Evolutionary conservation across 1,140 invertebrate genomes (phyloP), one percentile per base, ranked within the genome.

Genomic region (Macrosteles quadrilineatus): DNA sequence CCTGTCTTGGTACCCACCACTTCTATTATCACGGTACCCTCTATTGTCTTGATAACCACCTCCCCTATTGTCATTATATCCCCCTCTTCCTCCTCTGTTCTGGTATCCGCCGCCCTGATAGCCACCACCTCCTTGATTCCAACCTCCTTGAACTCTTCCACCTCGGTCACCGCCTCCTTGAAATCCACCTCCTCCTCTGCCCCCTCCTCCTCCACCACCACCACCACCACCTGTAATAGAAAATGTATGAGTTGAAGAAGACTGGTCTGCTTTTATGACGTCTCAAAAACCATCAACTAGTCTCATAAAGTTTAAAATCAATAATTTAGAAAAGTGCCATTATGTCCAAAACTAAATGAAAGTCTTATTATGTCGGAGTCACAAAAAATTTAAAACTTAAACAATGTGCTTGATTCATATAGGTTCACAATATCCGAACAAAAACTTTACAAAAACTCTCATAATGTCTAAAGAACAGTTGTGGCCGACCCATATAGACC

Each of bases 71-170:
- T 69, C 57, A 17, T 63, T n/a, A 67, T 45, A 65, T 19, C 55
- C 68, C 4, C 45, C 43, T 14, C n/a, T 45, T 31, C 57, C 69
- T 21, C 71, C 63, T 25, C 64, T 73, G 43, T 66, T 67, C 43
- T 72, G 70, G 21, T 71, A 69, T 19, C 72, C 68, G 66, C 68
- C 57, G 36, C 70, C 70, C 27, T 67, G 70, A 32, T 57, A 59
- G 45, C 50, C 66, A 1, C 70, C 57, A 53, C 62, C 40, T 50
- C 70, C 70, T 36, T 69, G 57, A 55, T 71, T 73, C 73, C 75
- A 75, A 1, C 75, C 73, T 30, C 72, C 75, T 72, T 73, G 72
- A 11, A 73, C 73, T 68, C 73, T 57, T 40, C 53, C 72, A 31
- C 70, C 64, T 27, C 65, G 1, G 1, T 59, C 68, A 21, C 32